Evolutionary conservation across 2,888 invertebrate genomes (phyloP).

Genomic region (Eupithecia pulchellata): DNA sequence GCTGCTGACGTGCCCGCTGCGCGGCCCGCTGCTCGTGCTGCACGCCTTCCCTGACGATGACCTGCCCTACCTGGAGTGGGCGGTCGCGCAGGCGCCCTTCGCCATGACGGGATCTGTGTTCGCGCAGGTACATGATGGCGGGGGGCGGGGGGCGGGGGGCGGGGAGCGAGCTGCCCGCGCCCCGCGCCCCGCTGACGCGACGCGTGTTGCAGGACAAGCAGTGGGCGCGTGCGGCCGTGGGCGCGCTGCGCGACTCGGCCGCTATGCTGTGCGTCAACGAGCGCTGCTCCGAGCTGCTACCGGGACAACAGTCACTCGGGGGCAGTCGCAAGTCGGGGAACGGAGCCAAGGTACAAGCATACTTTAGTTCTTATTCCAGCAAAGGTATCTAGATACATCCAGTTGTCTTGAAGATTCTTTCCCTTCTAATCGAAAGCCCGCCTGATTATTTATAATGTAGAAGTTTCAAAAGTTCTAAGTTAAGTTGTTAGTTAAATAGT

Average conservation of each 20-base stretch:
- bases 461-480: no score
- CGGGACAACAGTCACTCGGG: slow-evolving; percentile 98
- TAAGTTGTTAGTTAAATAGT: no score
- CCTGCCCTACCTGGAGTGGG: slow-evolving; percentile 85
- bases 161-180: slow-evolving; percentile 71
- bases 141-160: not conserved
- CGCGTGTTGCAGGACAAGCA: slow-evolving; percentile 24
- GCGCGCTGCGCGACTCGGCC: slow-evolving; percentile 18
- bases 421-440: no score
- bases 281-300: slow-evolving; percentile 97
- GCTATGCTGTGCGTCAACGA: slow-evolving; percentile 89
- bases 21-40: slow-evolving; percentile 94
- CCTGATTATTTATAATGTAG: no score
- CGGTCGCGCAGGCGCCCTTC: slow-evolving; percentile 85
- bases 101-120: slow-evolving; percentile 26
- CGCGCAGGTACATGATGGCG: slow-evolving; percentile 25
- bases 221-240: slow-evolving; percentile 54
- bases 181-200: slow-evolving; percentile 21
- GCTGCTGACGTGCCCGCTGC: slow-evolving; percentile 95
- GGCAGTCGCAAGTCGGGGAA: slow-evolving; percentile 96
- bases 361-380: no score
- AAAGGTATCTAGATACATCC: no score
- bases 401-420: no score
- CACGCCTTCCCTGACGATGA: slow-evolving; percentile 91
- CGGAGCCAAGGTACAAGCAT: slow-evolving; percentile 93